These are phyloP conservation scores for Indicator maculatus DNA, from an alignment of 2,113 vertebrate species.

Conservation along the genomic window DNA sequence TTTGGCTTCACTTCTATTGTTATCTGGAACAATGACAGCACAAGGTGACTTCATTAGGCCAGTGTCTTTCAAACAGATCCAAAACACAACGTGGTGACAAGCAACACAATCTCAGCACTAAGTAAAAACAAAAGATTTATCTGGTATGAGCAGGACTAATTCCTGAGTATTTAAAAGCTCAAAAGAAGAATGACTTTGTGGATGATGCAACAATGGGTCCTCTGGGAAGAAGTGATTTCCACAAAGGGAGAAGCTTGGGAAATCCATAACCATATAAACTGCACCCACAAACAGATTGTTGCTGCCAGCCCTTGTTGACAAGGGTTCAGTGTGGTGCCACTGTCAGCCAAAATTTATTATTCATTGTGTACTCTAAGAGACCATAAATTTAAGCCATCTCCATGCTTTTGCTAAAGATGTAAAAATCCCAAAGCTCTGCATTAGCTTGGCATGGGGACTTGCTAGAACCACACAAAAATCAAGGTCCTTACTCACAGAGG, in stretches of 20 bases:
- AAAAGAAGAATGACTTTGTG: background rate
- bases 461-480: background rate
- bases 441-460: background rate
- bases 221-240: background rate
- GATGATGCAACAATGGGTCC: background rate
- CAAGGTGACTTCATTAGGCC: background rate
- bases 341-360: background rate
- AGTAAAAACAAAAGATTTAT: background rate
- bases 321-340: background rate
- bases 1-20: no score
- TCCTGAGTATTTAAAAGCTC: background rate
- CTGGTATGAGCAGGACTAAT: background rate
- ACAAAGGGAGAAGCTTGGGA: background rate
- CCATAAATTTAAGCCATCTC: background rate
- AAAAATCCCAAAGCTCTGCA: background rate
- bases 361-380: background rate
- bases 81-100: background rate
- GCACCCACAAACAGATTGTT: background rate
- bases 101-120: background rate
- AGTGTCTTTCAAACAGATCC: background rate
- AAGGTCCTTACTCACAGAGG: rapidly evolving
- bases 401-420: background rate
- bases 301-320: background rate
- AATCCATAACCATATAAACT: background rate
- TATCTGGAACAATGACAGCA: background rate